These are phyloP conservation scores for Buceros bicornis DNA, from an alignment of 2,797 vertebrate species.

Conservation along the genomic window DNA sequence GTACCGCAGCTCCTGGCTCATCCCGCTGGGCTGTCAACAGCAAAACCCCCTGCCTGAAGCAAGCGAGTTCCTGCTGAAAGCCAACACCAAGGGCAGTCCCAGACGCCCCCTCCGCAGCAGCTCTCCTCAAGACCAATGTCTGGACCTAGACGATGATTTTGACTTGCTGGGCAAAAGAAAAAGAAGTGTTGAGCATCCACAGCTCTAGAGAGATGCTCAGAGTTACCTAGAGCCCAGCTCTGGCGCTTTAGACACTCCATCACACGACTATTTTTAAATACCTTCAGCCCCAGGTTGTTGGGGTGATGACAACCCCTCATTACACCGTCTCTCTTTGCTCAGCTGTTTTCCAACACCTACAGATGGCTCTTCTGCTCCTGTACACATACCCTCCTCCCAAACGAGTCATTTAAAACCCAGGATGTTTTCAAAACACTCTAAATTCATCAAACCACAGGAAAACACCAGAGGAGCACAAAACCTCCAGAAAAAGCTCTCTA, in stretches of 20 bases:
- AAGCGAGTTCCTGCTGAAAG: not conserved
- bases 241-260: not conserved
- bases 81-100: not conserved
- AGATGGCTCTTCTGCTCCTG: not conserved
- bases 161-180: not conserved
- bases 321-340: not conserved
- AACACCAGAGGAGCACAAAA: not conserved
- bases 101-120: rapidly evolving
- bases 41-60: not conserved
- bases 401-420: not conserved
- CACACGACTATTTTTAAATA: not conserved
- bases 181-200: not conserved
- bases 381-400: not conserved
- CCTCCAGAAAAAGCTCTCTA: not conserved
- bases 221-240: not conserved
- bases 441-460: not conserved
- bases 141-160: not conserved
- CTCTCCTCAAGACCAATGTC: not conserved
- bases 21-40: not conserved
- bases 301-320: not conserved
- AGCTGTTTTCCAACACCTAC: not conserved
- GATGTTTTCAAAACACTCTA: not conserved
- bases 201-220: not conserved
- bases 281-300: not conserved
- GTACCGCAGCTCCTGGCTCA: not conserved